Conservation (phyloP, 2,797 vertebrate genomes). For the Sitta carolinensis region DNA sequence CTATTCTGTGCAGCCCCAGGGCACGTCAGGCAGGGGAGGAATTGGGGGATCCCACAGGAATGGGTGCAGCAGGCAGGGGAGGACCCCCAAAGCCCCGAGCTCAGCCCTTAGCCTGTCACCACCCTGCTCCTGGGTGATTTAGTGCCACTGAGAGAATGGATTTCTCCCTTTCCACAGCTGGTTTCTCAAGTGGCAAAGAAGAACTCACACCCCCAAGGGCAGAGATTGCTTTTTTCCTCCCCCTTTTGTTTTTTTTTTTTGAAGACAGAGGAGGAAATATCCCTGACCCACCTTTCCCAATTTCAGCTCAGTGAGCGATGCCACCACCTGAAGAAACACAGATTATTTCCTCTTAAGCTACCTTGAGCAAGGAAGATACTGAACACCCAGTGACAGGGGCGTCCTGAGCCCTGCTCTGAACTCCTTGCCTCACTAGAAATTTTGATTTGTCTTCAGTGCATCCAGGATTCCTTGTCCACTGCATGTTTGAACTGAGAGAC, state of each 20-base stretch:
- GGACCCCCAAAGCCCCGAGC: not conserved
- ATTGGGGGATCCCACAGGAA: accelerated
- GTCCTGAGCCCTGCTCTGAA: not conserved
- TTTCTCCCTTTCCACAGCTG: not conserved
- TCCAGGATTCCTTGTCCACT: not conserved
- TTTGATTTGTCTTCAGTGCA: not conserved
- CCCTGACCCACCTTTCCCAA: not conserved
- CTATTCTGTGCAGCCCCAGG: not conserved
- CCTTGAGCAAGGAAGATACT: not conserved
- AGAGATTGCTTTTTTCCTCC: accelerated
- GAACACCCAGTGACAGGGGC: not conserved
- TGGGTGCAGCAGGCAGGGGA: not conserved
- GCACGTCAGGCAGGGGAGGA: not conserved
- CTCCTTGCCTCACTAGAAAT: not conserved
- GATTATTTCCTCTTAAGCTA: not conserved
- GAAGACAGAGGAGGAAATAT: not conserved
- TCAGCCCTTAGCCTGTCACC: not conserved
- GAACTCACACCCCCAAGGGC: not conserved
- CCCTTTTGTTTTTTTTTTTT: not conserved
- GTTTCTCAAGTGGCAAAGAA: not conserved
- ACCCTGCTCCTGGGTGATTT: not conserved
- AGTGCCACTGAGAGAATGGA: not conserved
- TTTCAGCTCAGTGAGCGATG: not conserved
- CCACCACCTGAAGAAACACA: not conserved
- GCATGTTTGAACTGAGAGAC: accelerated